A percentile compares a stretch with the other conserved stretches of the same genome.
These are phyloP conservation scores for Porites australiensis DNA, from an alignment of 64 coral and sea anemone species.

Conservation along the genomic window DNA sequence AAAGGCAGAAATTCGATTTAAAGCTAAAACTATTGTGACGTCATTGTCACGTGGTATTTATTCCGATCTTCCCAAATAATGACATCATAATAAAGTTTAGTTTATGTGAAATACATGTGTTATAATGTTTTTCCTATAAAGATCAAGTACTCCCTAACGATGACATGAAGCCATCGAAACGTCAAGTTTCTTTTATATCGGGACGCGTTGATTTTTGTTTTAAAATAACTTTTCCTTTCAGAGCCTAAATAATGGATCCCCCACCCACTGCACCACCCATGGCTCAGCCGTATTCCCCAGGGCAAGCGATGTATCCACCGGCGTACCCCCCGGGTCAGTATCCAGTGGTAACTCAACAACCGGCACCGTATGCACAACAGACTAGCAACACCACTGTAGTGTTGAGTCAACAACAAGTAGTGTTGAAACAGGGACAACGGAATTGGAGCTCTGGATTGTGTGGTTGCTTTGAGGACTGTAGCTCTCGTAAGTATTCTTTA, in stretches of 20 bases:
- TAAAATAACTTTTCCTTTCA: neutral
- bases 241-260: neutral
- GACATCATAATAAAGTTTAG: too few species aligned
- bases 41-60: too few species aligned
- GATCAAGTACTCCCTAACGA: too few species aligned
- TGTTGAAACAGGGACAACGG: neutral
- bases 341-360: neutral
- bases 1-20: too few species aligned
- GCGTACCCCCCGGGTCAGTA: neutral
- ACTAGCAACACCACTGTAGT: neutral
- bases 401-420: neutral
- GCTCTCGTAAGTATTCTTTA: neutral
- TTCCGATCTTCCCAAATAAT: too few species aligned
- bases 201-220: too few species aligned
- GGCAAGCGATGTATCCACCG: neutral
- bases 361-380: neutral
- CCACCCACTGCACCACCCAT: neutral
- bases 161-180: too few species aligned
- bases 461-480: neutral
- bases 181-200: too few species aligned
- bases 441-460: slow-evolving; percentile 23
- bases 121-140: too few species aligned
- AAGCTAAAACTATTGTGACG: too few species aligned
- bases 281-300: neutral
- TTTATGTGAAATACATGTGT: too few species aligned